Percentiles rank a stretch among this genome's conserved stretches.
These are phyloP conservation scores for Oreochromis mossambicus DNA, from an alignment of 2,797 vertebrate genomes.

Conservation along the genomic window DNA sequence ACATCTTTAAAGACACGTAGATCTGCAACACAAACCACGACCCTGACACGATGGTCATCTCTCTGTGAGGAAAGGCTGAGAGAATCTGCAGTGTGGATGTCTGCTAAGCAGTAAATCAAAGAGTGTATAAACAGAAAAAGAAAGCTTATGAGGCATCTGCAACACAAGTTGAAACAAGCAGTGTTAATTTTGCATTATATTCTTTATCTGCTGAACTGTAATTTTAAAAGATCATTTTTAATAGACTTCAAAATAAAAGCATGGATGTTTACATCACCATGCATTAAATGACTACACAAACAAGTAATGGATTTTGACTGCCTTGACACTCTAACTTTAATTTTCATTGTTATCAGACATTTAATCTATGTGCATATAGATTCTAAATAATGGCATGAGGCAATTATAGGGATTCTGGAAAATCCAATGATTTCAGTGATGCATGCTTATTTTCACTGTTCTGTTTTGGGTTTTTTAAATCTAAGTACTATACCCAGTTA, in stretches of 20 bases:
- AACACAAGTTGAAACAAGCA: background rate
- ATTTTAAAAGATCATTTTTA: background rate
- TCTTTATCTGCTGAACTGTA: background rate
- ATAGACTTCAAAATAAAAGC: background rate
- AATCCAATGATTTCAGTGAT: background rate
- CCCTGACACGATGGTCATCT: constrained; percentile 85
- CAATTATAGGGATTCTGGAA: background rate
- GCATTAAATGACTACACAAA: background rate
- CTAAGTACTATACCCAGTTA: background rate
- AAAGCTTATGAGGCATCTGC: background rate
- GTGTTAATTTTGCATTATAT: background rate
- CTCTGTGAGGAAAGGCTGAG: constrained; percentile 80
- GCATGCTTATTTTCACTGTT: background rate
- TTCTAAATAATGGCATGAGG: background rate
- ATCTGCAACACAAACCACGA: constrained; percentile 87
- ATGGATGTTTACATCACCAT: background rate
- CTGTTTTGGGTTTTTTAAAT: fast-evolving
- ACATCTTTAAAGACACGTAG: constrained; percentile 92
- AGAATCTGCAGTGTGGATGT: constrained; percentile 82
- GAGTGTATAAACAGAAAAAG: background rate
- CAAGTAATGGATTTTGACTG: background rate
- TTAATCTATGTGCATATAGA: background rate
- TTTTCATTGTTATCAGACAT: background rate
- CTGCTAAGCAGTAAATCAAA: constrained; percentile 53
- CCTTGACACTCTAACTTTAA: background rate